These are phyloP conservation scores for Pipistrellus pipistrellus DNA, from an alignment of 2,797 vertebrate species.

Conservation along the genomic window DNA sequence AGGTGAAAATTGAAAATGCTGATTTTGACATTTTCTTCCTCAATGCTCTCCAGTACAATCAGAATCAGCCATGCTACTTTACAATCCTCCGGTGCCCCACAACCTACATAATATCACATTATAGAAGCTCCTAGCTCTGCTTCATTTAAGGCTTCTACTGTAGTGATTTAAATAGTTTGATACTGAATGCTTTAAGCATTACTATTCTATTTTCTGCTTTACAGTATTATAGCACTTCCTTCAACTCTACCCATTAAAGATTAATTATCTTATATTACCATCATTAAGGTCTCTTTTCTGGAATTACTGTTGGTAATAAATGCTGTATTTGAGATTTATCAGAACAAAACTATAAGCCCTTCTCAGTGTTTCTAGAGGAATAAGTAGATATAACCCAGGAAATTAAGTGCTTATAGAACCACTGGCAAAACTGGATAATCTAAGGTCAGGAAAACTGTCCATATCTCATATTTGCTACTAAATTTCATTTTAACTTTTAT, in stretches of 20 bases:
- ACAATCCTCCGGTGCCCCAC: not conserved
- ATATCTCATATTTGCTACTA: not conserved
- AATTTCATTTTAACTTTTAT: not conserved
- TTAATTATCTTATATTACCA: not conserved
- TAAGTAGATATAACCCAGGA: not conserved
- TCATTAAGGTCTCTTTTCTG: not conserved
- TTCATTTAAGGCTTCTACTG: not conserved
- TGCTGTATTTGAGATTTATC: not conserved
- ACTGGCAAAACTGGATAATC: not conserved
- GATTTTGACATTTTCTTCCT: not conserved
- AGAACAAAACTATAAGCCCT: not conserved
- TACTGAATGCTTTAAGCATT: not conserved
- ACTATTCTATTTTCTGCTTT: not conserved
- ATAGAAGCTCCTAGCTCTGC: not conserved
- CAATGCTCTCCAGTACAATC: not conserved
- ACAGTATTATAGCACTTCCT: not conserved
- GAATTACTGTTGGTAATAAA: conserved; percentile 4
- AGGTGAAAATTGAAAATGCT: not conserved
- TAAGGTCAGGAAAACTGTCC: not conserved
- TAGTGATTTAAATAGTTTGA: not conserved
- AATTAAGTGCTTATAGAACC: not conserved
- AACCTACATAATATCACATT: not conserved
- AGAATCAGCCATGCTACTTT: not conserved
- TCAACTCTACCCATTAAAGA: not conserved
- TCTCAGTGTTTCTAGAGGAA: not conserved